A percentile compares a stretch with the other conserved stretches of the same genome.
phyloP scores from a whole-genome alignment of 2,113 vertebrate genomes.

The Trogon surrucura region DNA sequence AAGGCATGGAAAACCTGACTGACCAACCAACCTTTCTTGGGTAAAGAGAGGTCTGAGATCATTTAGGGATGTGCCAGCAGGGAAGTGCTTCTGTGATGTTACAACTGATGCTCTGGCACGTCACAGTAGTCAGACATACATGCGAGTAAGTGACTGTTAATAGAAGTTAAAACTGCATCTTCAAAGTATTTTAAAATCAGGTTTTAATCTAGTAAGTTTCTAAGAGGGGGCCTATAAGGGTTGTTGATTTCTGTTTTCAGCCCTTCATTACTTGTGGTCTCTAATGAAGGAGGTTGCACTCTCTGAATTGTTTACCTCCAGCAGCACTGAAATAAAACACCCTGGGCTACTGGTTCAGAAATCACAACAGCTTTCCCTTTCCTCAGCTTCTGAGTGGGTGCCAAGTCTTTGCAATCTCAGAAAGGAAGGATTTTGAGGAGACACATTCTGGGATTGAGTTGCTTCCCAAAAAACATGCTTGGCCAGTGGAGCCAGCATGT shows the following conservation, averaged over 20 bases:
- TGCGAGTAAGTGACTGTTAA: not conserved
- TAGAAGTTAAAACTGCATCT: not conserved
- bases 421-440: not conserved
- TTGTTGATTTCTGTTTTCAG: not conserved
- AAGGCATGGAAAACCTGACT: not conserved
- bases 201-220: not conserved
- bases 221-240: accelerated
- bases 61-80: not conserved
- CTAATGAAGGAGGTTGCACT: not conserved
- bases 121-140: not conserved
- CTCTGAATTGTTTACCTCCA: not conserved
- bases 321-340: not conserved
- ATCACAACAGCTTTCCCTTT: not conserved
- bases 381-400: not conserved
- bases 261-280: not conserved
- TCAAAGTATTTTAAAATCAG: not conserved
- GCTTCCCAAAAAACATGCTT: not conserved
- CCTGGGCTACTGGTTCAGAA: not conserved
- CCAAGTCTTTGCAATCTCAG: not conserved
- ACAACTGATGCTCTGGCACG: not conserved
- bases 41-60: not conserved
- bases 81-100: not conserved
- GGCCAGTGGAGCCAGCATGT: not conserved
- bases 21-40: not conserved
- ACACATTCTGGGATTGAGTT: not conserved